Conservation (phyloP, 2,797 vertebrate species). For the Silurus aristotelis region DNA sequence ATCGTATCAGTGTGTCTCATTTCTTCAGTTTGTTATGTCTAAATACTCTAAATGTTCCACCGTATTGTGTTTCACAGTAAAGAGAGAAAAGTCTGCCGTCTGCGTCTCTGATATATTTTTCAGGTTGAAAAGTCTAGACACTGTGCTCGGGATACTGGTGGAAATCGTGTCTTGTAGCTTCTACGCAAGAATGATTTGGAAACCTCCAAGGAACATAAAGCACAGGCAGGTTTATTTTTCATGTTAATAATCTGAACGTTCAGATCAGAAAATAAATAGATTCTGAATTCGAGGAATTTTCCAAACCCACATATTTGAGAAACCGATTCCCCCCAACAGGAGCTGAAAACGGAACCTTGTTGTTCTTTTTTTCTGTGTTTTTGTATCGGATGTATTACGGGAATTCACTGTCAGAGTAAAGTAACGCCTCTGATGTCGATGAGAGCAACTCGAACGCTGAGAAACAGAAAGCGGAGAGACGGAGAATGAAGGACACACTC, state of each 20-base stretch:
- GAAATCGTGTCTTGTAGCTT: not conserved
- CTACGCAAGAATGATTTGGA: not conserved
- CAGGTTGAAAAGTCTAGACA: not conserved
- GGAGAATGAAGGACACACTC: not conserved
- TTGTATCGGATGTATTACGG: not conserved
- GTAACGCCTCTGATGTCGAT: not conserved
- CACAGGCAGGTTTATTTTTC: too few species aligned
- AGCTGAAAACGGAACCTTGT: not conserved
- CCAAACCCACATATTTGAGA: too few species aligned
- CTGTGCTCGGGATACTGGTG: not conserved
- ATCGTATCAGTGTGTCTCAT: not conserved
- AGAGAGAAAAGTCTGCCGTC: not conserved
- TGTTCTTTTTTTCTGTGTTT: not conserved
- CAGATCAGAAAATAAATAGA: not conserved
- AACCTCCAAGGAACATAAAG: not conserved
- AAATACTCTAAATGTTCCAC: not conserved
- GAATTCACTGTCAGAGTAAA: not conserved
- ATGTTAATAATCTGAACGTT: not conserved
- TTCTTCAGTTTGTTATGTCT: not conserved
- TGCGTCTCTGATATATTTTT: not conserved
- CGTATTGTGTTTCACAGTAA: not conserved
- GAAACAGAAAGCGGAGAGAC: constrained; percentile 4
- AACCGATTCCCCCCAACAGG: not conserved
- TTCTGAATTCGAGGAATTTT: not conserved
- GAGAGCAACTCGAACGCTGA: not conserved